phyloP scores from a whole-genome alignment of 2,797 vertebrate genomes.

The Carcharodon carcharias region DNA sequence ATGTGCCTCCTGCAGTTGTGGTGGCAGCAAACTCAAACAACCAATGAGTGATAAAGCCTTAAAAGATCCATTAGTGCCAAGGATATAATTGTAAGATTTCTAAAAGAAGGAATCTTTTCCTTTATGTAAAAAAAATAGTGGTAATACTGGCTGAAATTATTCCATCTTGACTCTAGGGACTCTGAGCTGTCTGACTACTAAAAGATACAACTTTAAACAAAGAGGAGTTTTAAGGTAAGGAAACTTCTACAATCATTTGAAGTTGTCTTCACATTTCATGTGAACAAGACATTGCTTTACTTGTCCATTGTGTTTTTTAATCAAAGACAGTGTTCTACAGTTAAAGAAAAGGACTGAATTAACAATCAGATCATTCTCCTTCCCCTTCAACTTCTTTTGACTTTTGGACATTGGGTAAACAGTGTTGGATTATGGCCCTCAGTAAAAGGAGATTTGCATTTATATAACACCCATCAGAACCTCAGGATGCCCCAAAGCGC shows the following conservation, averaged over 20 bases:
- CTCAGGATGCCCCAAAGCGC: no score
- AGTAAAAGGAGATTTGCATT: background rate
- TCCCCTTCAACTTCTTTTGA: background rate
- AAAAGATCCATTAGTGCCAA: background rate
- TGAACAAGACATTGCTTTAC: background rate
- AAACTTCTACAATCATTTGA: slow-evolving; percentile 30
- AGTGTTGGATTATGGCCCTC: background rate
- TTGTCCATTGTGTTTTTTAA: background rate
- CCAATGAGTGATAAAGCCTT: background rate
- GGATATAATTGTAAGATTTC: background rate
- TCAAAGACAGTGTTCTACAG: background rate
- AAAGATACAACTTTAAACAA: slow-evolving; percentile 46
- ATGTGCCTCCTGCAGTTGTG: background rate
- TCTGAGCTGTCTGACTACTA: slow-evolving; percentile 56
- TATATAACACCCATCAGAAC: background rate
- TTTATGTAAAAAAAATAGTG: background rate
- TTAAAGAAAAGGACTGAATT: background rate
- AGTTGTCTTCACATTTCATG: background rate
- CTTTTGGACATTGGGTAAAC: background rate
- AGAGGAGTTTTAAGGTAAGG: slow-evolving; percentile 58
- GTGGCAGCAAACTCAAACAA: background rate
- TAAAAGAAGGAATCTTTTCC: background rate
- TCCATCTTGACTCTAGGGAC: slow-evolving; percentile 62
- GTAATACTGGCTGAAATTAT: slow-evolving; percentile 40
- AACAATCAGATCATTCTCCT: background rate